Evolutionary conservation across 2,113 vertebrate species (phyloP).

Genomic region (Erythrocercus mccallii): DNA sequence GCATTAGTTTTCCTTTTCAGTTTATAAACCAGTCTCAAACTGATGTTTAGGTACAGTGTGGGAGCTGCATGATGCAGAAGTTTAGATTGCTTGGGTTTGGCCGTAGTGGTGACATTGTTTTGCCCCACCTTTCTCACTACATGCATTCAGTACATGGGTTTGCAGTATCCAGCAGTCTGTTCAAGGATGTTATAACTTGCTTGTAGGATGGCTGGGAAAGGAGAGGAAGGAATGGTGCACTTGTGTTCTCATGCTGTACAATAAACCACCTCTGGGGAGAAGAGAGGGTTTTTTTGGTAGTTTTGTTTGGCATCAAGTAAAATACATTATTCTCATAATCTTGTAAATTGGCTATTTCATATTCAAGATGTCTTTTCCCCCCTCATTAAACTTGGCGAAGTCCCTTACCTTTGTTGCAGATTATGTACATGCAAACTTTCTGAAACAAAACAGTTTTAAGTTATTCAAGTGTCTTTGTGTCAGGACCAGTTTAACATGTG

Average conservation of each 20-base stretch:
- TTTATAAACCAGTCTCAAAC: neutral
- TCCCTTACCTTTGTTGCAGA: neutral
- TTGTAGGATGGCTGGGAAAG: neutral
- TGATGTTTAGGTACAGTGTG: neutral
- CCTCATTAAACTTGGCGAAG: neutral
- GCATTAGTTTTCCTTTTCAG: neutral
- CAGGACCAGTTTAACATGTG: neutral
- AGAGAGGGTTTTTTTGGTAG: neutral
- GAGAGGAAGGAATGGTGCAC: neutral
- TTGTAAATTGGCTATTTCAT: neutral
- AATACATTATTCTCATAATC: neutral
- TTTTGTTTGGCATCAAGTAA: neutral
- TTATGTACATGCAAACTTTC: neutral
- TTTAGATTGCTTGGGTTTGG: neutral
- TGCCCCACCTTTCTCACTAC: neutral
- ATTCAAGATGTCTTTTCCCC: neutral
- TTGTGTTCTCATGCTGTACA: neutral
- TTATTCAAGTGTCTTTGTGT: neutral
- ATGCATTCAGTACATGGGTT: rapidly evolving
- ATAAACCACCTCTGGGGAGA: neutral
- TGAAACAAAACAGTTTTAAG: neutral
- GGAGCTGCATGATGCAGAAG: neutral
- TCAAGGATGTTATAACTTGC: neutral
- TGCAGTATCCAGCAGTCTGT: neutral
- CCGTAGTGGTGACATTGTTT: neutral